Base-by-base conservation (phyloP, 2,113 vertebrate genomes). In the Oreochromis tanganicae region DNA sequence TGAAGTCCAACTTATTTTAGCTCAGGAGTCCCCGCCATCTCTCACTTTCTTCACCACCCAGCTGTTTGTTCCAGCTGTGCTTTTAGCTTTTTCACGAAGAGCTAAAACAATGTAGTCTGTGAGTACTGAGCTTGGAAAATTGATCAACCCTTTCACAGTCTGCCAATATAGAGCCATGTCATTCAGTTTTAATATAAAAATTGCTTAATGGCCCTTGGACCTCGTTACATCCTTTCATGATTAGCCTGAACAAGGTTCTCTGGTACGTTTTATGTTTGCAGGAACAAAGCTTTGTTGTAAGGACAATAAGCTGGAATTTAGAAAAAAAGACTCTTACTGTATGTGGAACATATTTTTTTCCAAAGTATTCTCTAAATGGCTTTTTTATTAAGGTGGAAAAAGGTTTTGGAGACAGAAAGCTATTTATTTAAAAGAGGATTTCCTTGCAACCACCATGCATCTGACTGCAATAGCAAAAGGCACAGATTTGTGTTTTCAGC, bases 381-480 rank as follows among this genome's bases (percentile, higher is more conserved):
- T 88, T 81, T 89, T 88, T 80, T 38, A 38, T 38, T 38, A 66
- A 66, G 55, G 19, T 56, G 55, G 48, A 21, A 55, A 75, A 90
- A 81, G 61, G 82, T 90, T 89, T 84, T 29, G 84, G 84, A 87
- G 79, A 94, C 34, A 80, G 84, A 93, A 95, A 94, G 90, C 80
- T 94, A 96, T 97, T 97, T 97, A 95, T 97, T 96, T 88, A 63
- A 87, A 87, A 91, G 86, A 88, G 81, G 91, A 93, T 95, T 92
- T 90, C 92, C 92, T 96, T 95, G 90, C 89, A 93, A 96, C 96
- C 96, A 96, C 93, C 82, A 92, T 96, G 96, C 97, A 97, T 97
- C 96, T 94, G 97, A 98, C 97, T 97, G 97, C 97, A 97, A 96
- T 96, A 94, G 90, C 73, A 91, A 38, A 96, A 87, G 36, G 88